Evolutionary conservation across 1,140 invertebrate species (phyloP).

Genomic region (Magallana angulata): DNA sequence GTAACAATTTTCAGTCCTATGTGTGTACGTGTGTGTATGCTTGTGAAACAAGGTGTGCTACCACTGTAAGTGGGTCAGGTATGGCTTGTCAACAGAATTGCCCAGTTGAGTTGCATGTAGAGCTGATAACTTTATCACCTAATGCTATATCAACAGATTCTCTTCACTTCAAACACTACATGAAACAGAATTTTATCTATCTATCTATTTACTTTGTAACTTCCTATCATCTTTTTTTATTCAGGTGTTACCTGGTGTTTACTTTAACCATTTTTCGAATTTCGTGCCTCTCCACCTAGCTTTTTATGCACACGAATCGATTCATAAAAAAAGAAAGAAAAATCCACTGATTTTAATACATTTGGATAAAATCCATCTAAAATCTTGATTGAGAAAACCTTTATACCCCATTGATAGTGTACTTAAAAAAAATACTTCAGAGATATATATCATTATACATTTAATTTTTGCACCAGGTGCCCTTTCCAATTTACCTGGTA

Average conservation of each 20-base stretch:
- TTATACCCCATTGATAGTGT: not conserved
- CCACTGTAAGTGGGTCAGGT: slow-evolving; percentile 7
- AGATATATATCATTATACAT: slow-evolving; percentile 17
- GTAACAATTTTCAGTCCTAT: not conserved
- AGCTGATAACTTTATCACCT: slow-evolving; percentile 35
- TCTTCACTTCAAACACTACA: slow-evolving; percentile 31
- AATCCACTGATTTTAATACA: not conserved
- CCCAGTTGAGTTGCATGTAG: slow-evolving; percentile 26
- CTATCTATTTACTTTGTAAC: slow-evolving; percentile 38
- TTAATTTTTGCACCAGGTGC: slow-evolving; percentile 35
- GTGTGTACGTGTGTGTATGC: slow-evolving; percentile 24
- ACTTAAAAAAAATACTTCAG: slow-evolving; percentile 15
- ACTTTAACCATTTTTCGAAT: slow-evolving; percentile 27
- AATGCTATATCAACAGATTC: slow-evolving; percentile 15
- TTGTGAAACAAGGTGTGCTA: slow-evolving; percentile 26
- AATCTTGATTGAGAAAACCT: not conserved
- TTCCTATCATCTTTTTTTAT: slow-evolving; percentile 23
- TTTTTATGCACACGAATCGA: not conserved
- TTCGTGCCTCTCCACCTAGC: not conserved
- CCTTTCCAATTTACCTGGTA: slow-evolving; percentile 33
- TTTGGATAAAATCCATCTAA: not conserved
- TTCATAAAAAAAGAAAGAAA: not conserved
- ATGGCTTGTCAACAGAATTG: slow-evolving; percentile 32
- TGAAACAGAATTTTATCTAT: slow-evolving; percentile 32
- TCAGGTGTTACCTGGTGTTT: slow-evolving; percentile 35